Evolutionary conservation across 2,888 invertebrate genomes (phyloP), one percentile per base, ranked within the genome.

Genomic region (Sycophila texana): DNA sequence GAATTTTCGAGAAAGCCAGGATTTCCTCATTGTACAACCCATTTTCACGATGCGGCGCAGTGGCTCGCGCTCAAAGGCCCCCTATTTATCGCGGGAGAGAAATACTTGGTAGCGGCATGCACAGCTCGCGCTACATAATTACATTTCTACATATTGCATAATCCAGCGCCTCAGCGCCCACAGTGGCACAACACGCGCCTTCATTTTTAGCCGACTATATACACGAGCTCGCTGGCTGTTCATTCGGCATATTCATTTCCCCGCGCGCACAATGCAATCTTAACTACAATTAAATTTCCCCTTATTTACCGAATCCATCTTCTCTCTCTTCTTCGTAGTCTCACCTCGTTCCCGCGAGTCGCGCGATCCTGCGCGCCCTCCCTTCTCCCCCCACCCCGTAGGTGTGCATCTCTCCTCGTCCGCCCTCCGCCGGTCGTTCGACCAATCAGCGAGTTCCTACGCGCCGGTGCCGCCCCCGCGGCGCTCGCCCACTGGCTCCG

Each of bases 201-300:
- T 68, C 47, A 60, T 80, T 80, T 80, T 77, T 80, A 49, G 20
- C 16, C 39, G 7, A 5, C 7, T 39, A 39, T 39, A 39, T 39
- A 39, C 39, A 55, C 39, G 20, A 39, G 39, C 39, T 63, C 22
- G 47, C 51, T 5, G 58, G 60, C 53, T 70, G 65, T 74, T 76
- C 67, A 72, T 79, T 74, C 71, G 60, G 63, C 53, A 67, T 73
- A 80, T 76, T 74, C 77, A 70, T 80, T 80, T 74, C 65, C 58
- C 73, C 30, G 14, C 60, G 26, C 58, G 20, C 66, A 77, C 66
- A 80, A 77, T 77, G 51, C 74, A 61, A 77, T 80, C 77, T 77
- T 77, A 80, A 77, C 74, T 80, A 77, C 74, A 80, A 77, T 80
- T 80, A 80, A 80, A 80, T 80, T 77, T 77, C 65, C 80, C 74